These are phyloP conservation scores for Leptocoma aspasia DNA, from an alignment of 2,113 vertebrate genomes.

Conservation along the genomic window DNA sequence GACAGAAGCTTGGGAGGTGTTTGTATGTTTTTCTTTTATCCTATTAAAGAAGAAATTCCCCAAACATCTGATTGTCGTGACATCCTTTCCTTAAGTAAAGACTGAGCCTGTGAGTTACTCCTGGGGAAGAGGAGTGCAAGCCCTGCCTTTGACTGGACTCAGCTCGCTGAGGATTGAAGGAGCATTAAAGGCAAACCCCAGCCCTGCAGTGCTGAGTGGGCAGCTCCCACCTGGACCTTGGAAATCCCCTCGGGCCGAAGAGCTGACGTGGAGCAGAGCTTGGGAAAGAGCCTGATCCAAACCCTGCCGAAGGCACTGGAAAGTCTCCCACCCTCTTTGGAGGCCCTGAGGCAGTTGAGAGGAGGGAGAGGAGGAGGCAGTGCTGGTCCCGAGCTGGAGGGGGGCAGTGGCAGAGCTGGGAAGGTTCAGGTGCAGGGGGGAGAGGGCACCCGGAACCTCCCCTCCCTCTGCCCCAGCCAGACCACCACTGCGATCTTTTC, in stretches of 20 bases:
- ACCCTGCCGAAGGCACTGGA: not conserved
- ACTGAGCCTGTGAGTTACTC: not conserved
- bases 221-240: not conserved
- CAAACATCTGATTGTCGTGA: slow-evolving; percentile 14
- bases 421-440: not conserved
- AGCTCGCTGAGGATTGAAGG: not conserved
- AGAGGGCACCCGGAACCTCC: not conserved
- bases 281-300: not conserved
- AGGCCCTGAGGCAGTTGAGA: accelerated
- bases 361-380: not conserved
- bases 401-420: not conserved
- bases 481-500: not conserved
- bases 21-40: slow-evolving; percentile 24
- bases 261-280: not conserved
- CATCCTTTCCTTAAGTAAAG: slow-evolving; percentile 16
- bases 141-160: not conserved
- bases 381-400: not conserved
- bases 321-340: not conserved
- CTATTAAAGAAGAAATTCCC: slow-evolving; percentile 55
- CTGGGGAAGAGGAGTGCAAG: not conserved
- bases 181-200: not conserved
- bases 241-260: not conserved
- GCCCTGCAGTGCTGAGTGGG: not conserved
- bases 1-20: slow-evolving; percentile 33
- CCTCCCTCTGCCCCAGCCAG: accelerated